Conservation (phyloP, 2,113 vertebrate genomes). For the Polypterus senegalus region DNA sequence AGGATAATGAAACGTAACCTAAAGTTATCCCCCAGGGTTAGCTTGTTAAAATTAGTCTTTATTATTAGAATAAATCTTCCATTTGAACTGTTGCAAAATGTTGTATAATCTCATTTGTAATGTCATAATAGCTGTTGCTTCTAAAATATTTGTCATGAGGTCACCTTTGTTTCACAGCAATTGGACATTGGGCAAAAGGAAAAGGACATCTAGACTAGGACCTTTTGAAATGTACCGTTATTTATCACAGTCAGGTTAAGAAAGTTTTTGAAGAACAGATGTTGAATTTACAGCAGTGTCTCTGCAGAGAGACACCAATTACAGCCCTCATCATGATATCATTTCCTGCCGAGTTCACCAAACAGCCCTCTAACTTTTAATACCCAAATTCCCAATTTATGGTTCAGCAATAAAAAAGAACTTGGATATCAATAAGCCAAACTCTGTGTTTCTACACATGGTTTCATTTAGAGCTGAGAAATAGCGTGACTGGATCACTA, state of each 20-base stretch:
- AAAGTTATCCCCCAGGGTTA: no score
- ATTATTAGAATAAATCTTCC: no score
- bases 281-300: conserved; percentile 10
- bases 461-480: conserved; percentile 45
- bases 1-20: no score
- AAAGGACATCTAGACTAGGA: no score
- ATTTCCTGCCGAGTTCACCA: conserved; percentile 36
- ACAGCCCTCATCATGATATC: conserved; percentile 22
- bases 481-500: conserved; percentile 35
- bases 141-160: no score
- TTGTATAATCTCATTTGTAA: no score
- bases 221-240: conserved; percentile 4
- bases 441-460: conserved; percentile 37
- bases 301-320: conserved; percentile 26
- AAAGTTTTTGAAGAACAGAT: conserved; percentile 20
- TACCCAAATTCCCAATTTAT: conserved; percentile 19
- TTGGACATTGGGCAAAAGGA: no score
- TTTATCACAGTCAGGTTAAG: conserved; percentile 17
- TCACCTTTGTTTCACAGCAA: no score
- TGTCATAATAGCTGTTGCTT: no score
- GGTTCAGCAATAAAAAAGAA: conserved; percentile 25
- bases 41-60: no score
- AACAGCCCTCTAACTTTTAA: conserved; percentile 29
- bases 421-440: conserved; percentile 33
- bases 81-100: no score